These are phyloP conservation scores for Notechis scutatus DNA, from an alignment of 2,113 vertebrate genomes.

Conservation along the genomic window DNA sequence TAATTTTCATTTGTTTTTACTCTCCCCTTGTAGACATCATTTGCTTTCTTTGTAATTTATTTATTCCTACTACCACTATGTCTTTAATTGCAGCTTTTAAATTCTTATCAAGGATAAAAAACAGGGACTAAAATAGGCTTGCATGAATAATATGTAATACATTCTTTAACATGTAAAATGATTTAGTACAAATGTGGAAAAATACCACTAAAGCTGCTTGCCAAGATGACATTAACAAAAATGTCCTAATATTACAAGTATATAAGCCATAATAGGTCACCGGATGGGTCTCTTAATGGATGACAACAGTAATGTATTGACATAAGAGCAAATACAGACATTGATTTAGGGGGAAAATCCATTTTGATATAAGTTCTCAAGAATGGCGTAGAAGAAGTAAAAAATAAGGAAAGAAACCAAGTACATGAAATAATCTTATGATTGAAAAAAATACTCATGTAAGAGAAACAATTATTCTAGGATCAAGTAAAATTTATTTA, in stretches of 20 bases:
- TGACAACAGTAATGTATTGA: background rate
- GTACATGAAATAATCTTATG: background rate
- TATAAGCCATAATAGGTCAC: slow-evolving; percentile 25
- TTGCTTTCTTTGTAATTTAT: slow-evolving; percentile 15
- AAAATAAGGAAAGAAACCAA: slow-evolving; percentile 18
- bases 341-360: slow-evolving; percentile 27
- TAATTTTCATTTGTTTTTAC: background rate
- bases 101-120: background rate
- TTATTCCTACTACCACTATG: background rate
- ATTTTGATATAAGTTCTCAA: slow-evolving; percentile 30
- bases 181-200: slow-evolving; percentile 35
- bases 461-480: background rate
- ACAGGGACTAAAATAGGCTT: slow-evolving; percentile 17
- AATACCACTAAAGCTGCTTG: slow-evolving; percentile 36
- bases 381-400: background rate
- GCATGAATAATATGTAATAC: slow-evolving; percentile 21
- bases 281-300: slow-evolving; percentile 44
- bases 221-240: slow-evolving; percentile 18
- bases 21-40: background rate
- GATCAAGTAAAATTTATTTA: background rate
- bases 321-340: background rate
- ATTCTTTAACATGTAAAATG: slow-evolving; percentile 15
- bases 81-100: background rate
- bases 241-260: slow-evolving; percentile 4
- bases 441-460: background rate